Conservation (phyloP, 2,888 invertebrate species). For the Podotricha telesiphe region DNA sequence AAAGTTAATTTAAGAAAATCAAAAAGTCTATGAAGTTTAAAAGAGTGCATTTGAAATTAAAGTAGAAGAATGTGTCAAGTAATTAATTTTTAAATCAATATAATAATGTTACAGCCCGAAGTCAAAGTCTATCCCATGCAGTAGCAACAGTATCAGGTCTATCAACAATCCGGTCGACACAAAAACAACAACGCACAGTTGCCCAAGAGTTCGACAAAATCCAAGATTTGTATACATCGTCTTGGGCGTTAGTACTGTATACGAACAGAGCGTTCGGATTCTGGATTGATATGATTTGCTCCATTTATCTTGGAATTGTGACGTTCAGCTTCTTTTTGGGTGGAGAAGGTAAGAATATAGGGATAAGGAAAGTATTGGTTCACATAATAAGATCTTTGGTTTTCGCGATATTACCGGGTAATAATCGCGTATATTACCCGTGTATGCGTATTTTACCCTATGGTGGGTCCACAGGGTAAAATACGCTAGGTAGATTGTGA, state of each 20-base stretch:
- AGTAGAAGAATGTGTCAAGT: too few species aligned
- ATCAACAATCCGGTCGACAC: neutral
- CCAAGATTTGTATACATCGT: neutral
- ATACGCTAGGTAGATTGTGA: too few species aligned
- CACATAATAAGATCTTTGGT: too few species aligned
- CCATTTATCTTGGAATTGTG: constrained; percentile 2
- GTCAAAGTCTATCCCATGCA: constrained; percentile 1
- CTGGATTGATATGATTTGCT: constrained; percentile 13
- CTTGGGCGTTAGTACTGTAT: constrained; percentile 5
- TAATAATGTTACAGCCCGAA: neutral
- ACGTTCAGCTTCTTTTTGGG: constrained; percentile 11
- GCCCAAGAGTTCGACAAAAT: constrained; percentile 49
- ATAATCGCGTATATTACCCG: too few species aligned
- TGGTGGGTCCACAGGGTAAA: too few species aligned
- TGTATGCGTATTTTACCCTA: too few species aligned
- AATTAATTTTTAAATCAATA: too few species aligned
- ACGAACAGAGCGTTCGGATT: constrained; percentile 8
- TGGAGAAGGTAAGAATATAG: neutral
- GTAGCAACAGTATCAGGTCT: constrained; percentile 1
- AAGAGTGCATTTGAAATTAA: too few species aligned
- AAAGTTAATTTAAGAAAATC: too few species aligned
- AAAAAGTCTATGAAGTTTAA: too few species aligned
- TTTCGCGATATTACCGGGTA: too few species aligned
- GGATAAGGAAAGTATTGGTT: too few species aligned
- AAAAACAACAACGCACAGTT: neutral